Conservation (phyloP, 2,888 invertebrate species). For the Athalia circularis region DNA sequence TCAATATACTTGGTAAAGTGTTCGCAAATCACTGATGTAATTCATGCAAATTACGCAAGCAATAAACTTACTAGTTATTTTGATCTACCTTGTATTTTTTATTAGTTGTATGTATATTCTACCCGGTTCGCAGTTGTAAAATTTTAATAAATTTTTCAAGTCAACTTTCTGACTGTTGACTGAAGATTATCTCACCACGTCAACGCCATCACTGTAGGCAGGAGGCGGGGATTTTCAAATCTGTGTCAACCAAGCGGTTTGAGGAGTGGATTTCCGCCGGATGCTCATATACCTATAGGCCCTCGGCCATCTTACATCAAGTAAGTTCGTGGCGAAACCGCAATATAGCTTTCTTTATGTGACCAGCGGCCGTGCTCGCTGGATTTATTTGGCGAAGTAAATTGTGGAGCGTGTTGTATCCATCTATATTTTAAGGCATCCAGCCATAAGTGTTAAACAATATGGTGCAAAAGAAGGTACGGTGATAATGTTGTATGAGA, state of each 20-base stretch:
- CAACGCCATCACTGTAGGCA: no score
- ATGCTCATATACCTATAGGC: no score
- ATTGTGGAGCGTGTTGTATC: constrained; percentile 58
- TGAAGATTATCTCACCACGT: no score
- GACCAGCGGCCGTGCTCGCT: constrained; percentile 59
- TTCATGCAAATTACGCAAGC: background rate
- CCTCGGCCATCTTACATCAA: constrained; percentile 8
- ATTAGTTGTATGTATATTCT: background rate
- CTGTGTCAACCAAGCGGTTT: no score
- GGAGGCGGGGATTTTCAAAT: no score
- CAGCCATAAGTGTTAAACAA: constrained; percentile 55
- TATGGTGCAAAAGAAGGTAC: constrained; percentile 70
- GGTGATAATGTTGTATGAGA: constrained; percentile 35
- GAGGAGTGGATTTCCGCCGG: no score
- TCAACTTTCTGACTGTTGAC: no score
- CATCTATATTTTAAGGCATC: constrained; percentile 60
- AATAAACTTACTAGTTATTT: constrained; percentile 27
- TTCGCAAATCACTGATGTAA: background rate
- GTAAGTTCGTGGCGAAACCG: constrained; percentile 12
- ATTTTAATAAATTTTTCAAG: background rate
- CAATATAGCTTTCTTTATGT: constrained; percentile 59
- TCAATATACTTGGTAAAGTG: no score
- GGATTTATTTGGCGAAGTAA: constrained; percentile 56
- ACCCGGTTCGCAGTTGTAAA: background rate
- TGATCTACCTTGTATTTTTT: constrained; percentile 3